These are phyloP conservation scores for Poeciliopsis gracilis DNA, from an alignment of 2,797 vertebrate species.

Conservation along the genomic window DNA sequence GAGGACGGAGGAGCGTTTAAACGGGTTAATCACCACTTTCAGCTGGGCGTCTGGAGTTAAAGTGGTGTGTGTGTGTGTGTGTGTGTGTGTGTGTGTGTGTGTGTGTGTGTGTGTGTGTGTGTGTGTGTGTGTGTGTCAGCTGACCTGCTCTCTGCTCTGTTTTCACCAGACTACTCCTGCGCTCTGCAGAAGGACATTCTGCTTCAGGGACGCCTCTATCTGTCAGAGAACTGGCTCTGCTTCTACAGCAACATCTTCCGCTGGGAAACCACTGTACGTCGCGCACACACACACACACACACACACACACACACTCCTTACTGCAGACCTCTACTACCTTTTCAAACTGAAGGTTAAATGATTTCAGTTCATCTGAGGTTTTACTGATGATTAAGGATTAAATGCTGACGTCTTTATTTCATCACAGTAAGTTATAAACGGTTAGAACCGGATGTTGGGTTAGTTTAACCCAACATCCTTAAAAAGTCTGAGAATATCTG, in stretches of 20 bases:
- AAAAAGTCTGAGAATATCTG: no score
- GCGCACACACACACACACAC: no score
- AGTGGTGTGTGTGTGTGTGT: no score
- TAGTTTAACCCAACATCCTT: background rate
- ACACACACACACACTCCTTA: background rate
- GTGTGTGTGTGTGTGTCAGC: background rate
- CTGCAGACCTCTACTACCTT: background rate
- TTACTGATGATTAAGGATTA: background rate
- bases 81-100: background rate
- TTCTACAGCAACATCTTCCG: constrained; percentile 97
- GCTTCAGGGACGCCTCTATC: constrained; percentile 90
- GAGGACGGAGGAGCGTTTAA: background rate
- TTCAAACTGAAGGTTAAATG: background rate
- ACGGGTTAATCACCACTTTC: background rate
- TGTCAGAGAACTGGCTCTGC: constrained; percentile 93
- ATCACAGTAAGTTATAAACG: no score
- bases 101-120: no score
- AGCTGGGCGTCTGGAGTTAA: background rate
- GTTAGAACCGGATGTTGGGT: background rate
- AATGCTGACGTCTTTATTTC: background rate
- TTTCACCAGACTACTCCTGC: constrained; percentile 88
- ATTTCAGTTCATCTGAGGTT: background rate
- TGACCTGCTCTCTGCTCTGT: constrained; percentile 18
- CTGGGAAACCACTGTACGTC: constrained; percentile 91
- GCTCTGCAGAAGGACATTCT: constrained; percentile 93